Conservation (phyloP, 1,140 invertebrate species). For the Formica selysi region DNA sequence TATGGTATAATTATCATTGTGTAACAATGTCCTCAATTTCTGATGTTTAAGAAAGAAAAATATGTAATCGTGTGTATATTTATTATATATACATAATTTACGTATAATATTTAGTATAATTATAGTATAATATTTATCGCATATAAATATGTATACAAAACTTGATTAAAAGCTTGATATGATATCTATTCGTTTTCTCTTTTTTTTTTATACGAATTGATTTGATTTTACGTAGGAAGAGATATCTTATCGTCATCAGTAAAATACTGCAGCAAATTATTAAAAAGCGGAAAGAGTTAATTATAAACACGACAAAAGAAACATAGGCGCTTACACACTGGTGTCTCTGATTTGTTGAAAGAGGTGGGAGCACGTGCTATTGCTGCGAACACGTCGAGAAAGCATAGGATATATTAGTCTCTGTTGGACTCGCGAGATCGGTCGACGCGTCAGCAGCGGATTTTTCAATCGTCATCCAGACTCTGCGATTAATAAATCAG, state of each 20-base stretch:
- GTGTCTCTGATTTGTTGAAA: conserved; percentile 54
- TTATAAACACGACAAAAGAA: neutral
- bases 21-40: neutral
- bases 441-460: conserved; percentile 32
- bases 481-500: neutral
- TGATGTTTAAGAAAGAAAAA: conserved; percentile 12
- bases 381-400: conserved; percentile 47
- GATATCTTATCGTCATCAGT: neutral
- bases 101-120: no score
- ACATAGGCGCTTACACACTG: conserved; percentile 3
- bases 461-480: conserved; percentile 44
- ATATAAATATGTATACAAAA: neutral
- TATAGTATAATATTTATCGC: conserved; percentile 18
- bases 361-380: conserved; percentile 69
- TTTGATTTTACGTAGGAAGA: neutral
- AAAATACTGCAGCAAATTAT: neutral
- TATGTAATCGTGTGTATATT: neutral
- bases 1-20: conserved; percentile 12
- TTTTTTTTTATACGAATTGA: neutral
- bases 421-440: conserved; percentile 60
- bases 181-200: neutral
- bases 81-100: no score
- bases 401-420: conserved; percentile 69
- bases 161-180: neutral
- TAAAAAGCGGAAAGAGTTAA: conserved; percentile 22